These are phyloP conservation scores for Salvelinus namaycush DNA, from an alignment of 2,113 vertebrate species.

Conservation along the genomic window DNA sequence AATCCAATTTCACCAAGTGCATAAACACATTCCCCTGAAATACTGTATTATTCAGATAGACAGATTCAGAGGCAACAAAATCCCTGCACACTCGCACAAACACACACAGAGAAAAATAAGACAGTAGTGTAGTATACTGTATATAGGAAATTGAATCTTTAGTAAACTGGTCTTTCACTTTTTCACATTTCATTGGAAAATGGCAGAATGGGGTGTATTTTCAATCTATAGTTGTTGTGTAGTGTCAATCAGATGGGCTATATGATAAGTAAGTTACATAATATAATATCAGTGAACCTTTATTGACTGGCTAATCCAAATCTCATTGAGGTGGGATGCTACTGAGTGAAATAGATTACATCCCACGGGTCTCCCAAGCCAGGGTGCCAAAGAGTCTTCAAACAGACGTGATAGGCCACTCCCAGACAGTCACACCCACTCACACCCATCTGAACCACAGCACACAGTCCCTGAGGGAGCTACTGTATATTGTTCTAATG, in stretches of 20 bases:
- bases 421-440: neutral
- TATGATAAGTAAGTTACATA: neutral
- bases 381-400: neutral
- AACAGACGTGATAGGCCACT: neutral
- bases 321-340: neutral
- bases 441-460: neutral
- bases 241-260: neutral
- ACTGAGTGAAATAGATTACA: neutral
- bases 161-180: neutral
- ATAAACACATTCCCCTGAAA: slow-evolving; percentile 46
- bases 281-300: neutral
- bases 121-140: slow-evolving; percentile 25
- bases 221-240: neutral
- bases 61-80: slow-evolving; percentile 12
- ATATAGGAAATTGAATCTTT: neutral
- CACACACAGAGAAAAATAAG: neutral
- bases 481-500: neutral
- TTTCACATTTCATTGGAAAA: neutral
- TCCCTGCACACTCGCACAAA: neutral
- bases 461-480: neutral
- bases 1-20: slow-evolving; percentile 52
- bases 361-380: too few relatives aligned
- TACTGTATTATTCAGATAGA: neutral
- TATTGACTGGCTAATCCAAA: neutral
- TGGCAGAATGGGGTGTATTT: neutral